Conservation (phyloP, 2,797 vertebrate species). For the Aldrovandia affinis region DNA sequence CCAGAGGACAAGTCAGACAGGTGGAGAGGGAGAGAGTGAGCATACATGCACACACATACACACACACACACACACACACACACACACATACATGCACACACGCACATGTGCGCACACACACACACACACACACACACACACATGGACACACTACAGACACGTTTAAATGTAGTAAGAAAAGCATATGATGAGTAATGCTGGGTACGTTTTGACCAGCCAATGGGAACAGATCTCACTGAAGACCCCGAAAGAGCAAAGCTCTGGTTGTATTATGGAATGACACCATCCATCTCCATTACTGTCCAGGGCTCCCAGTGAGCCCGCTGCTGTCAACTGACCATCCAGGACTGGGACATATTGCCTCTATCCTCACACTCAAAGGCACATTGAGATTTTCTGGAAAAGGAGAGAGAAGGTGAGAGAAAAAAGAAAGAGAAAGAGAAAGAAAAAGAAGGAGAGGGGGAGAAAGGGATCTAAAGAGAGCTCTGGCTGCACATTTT, state of each 20-base stretch:
- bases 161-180: background rate
- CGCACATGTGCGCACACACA: background rate
- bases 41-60: background rate
- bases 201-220: slow-evolving; percentile 43
- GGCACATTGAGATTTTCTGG: slow-evolving; percentile 71
- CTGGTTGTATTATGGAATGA: slow-evolving; percentile 33
- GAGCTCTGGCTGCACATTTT: slow-evolving; percentile 59
- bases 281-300: slow-evolving; percentile 46
- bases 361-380: slow-evolving; percentile 56
- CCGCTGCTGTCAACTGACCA: slow-evolving; percentile 41
- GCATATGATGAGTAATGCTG: slow-evolving; percentile 33
- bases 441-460: background rate
- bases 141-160: background rate
- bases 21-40: background rate
- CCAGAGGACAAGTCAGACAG: background rate
- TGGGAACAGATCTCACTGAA: slow-evolving; percentile 41
- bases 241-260: background rate
- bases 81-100: background rate
- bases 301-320: slow-evolving; percentile 35
- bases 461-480: background rate
- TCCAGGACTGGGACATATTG: slow-evolving; percentile 50
- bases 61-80: background rate
- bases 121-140: background rate
- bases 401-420: slow-evolving; percentile 46
- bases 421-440: background rate